phyloP scores from a whole-genome alignment of 2,113 vertebrate genomes.

The Proteles cristata region DNA sequence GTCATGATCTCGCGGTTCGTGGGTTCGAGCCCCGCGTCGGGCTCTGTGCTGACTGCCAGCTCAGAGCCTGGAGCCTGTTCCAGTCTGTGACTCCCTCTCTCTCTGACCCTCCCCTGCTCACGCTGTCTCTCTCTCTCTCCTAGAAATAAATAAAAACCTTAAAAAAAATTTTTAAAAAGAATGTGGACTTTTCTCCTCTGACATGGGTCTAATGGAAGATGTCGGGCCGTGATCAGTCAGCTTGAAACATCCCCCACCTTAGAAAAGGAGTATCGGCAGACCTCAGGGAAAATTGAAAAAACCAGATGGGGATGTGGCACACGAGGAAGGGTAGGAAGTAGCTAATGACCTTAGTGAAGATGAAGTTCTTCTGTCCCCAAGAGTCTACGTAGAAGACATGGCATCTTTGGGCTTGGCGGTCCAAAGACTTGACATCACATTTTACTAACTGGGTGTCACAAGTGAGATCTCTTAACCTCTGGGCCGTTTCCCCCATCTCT shows the following conservation, averaged over 20 bases:
- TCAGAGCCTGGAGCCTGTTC: too few relatives aligned
- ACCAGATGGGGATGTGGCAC: not conserved
- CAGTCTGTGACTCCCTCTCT: too few relatives aligned
- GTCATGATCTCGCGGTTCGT: too few relatives aligned
- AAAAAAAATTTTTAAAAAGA: too few relatives aligned
- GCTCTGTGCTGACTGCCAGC: too few relatives aligned
- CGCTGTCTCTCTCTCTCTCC: too few relatives aligned
- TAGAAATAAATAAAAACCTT: too few relatives aligned
- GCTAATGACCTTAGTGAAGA: not conserved
- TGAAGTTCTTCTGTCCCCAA: not conserved
- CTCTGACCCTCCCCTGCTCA: too few relatives aligned
- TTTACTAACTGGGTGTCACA: not conserved
- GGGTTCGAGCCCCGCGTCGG: too few relatives aligned
- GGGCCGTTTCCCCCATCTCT: not conserved
- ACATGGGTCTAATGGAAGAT: not conserved
- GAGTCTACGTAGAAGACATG: not conserved
- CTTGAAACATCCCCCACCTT: not conserved
- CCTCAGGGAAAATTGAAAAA: not conserved
- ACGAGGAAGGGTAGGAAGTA: not conserved
- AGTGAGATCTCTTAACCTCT: not conserved
- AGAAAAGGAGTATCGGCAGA: not conserved
- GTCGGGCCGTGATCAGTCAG: too few relatives aligned
- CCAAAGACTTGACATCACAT: not conserved
- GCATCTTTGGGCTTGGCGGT: not conserved
- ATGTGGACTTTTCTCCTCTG: not conserved